These are phyloP conservation scores for Habrosyne pyritoides DNA, from an alignment of 2,888 invertebrate species.

Conservation along the genomic window DNA sequence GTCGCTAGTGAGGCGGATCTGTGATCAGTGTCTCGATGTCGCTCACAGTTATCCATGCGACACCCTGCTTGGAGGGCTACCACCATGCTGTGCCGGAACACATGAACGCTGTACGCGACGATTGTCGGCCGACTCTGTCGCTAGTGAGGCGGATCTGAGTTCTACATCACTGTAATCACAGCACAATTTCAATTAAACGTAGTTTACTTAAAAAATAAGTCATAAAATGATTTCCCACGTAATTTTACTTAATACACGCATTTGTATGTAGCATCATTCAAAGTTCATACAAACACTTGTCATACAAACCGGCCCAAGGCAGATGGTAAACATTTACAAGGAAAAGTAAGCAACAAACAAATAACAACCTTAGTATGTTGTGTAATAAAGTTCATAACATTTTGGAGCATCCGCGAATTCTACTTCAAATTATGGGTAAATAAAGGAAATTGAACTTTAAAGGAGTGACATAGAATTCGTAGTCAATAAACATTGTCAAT, in stretches of 20 bases:
- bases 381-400: not conserved
- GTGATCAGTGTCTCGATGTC: no score
- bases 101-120: no score
- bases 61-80: no score
- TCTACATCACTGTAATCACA: no score
- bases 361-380: not conserved
- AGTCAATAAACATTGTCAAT: not conserved
- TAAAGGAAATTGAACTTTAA: not conserved
- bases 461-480: not conserved
- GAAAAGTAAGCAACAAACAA: not conserved
- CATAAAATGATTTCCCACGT: constrained; percentile 2
- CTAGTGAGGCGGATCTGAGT: no score
- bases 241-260: constrained; percentile 12
- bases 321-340: constrained; percentile 1
- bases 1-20: no score
- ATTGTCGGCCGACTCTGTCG: no score
- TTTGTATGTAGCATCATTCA: constrained; percentile 7
- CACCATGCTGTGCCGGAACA: no score
- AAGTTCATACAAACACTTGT: constrained; percentile 5
- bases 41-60: no score
- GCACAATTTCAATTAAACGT: no score
- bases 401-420: not conserved
- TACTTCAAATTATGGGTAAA: not conserved
- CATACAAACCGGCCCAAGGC: constrained; percentile 7
- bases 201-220: not conserved